Conservation (phyloP, 2,888 invertebrate genomes). For the Rhyacophila evoluta region DNA sequence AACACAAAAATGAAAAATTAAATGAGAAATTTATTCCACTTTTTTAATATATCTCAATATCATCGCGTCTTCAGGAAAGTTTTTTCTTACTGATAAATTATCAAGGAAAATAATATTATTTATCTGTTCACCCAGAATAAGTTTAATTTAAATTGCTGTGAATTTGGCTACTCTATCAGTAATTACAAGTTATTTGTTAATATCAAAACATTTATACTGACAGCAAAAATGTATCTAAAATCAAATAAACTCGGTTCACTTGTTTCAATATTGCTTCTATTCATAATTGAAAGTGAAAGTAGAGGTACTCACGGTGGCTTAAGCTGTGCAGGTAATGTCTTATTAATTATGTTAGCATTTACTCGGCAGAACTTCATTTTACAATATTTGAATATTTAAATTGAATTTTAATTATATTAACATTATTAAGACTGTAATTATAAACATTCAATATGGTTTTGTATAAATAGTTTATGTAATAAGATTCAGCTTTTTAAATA, state of each 20-base stretch:
- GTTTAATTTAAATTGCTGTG: not conserved
- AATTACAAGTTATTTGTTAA: not conserved
- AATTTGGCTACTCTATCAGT: not conserved
- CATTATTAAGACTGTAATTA: too few species aligned
- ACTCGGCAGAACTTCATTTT: too few species aligned
- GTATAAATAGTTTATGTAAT: too few species aligned
- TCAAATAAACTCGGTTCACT: not conserved
- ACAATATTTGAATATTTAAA: too few species aligned
- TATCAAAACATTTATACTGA: not conserved
- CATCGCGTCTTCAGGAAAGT: too few species aligned
- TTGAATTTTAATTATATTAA: not conserved
- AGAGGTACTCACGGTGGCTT: constrained; percentile 52
- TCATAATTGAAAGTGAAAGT: not conserved
- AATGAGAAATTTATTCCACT: too few species aligned
- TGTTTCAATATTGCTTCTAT: not conserved
- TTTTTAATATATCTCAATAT: too few species aligned
- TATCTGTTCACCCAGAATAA: not conserved
- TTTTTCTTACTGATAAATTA: too few species aligned
- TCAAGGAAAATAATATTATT: not conserved
- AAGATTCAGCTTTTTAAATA: too few species aligned
- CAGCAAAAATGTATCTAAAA: not conserved
- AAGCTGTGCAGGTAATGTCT: constrained; percentile 49
- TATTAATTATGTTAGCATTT: too few species aligned
- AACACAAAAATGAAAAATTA: too few species aligned
- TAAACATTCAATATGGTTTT: too few species aligned